These are phyloP conservation scores for Colinus virginianus DNA, from an alignment of 2,113 vertebrate genomes.

Conservation along the genomic window DNA sequence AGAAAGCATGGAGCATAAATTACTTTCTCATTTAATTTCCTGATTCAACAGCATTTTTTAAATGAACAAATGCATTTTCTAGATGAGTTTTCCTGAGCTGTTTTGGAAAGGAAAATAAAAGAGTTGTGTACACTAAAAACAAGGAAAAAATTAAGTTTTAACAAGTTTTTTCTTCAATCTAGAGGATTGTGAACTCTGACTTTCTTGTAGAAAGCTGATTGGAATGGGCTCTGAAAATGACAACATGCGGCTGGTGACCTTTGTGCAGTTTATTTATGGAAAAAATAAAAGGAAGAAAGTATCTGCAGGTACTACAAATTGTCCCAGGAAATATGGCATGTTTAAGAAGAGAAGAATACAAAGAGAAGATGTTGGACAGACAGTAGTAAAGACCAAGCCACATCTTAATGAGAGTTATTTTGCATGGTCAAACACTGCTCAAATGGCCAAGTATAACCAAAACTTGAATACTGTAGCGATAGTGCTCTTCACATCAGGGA, in stretches of 20 bases:
- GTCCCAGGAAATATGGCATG: background rate
- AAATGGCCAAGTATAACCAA: background rate
- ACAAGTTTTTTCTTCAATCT: conserved; percentile 51
- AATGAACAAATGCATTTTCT: conserved; percentile 69
- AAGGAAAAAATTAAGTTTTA: conserved; percentile 28
- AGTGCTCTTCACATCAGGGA: background rate
- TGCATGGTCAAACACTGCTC: background rate
- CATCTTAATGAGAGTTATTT: background rate
- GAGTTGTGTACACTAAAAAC: conserved; percentile 61
- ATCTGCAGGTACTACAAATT: background rate
- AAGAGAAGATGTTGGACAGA: background rate
- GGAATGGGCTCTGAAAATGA: background rate
- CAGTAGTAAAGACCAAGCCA: background rate
- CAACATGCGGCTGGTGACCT: background rate
- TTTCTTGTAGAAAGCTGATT: conserved; percentile 15
- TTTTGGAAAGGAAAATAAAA: conserved; percentile 74
- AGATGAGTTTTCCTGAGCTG: conserved; percentile 79
- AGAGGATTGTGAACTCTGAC: conserved; percentile 26
- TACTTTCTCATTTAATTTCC: conserved; percentile 76
- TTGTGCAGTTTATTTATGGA: background rate
- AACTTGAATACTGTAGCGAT: background rate
- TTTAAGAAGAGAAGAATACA: background rate
- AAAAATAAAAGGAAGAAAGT: background rate
- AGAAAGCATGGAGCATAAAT: conserved; percentile 44
- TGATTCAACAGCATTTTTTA: conserved; percentile 64